A percentile compares a stretch with the other conserved stretches of the same genome.
phyloP scores from a whole-genome alignment of 2,113 vertebrate species.

The Ceratotherium simum region DNA sequence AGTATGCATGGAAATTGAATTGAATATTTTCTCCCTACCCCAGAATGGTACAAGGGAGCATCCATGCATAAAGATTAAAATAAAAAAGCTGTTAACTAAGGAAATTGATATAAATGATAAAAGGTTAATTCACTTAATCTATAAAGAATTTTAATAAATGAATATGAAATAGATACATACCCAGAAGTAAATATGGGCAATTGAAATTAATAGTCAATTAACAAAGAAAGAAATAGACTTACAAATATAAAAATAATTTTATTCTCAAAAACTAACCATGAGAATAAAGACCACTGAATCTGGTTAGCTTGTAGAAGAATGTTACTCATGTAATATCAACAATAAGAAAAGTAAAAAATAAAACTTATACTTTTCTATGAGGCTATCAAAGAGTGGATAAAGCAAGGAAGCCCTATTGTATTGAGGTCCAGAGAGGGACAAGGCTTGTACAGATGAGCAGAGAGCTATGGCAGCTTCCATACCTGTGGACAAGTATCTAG shows the following conservation, averaged over 20 bases:
- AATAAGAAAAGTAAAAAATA: neutral
- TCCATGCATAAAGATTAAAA: neutral
- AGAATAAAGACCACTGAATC: neutral
- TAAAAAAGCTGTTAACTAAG: neutral
- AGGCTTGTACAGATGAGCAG: neutral
- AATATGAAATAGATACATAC: neutral
- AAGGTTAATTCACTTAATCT: neutral
- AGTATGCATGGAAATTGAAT: neutral
- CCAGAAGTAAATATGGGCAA: neutral
- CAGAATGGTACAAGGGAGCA: neutral
- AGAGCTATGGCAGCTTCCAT: neutral
- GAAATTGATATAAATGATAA: neutral
- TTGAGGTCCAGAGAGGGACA: neutral
- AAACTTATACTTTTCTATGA: neutral
- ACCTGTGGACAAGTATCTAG: neutral
- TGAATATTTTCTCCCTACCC: neutral
- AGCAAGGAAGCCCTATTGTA: neutral
- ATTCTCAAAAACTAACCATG: neutral
- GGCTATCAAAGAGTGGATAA: neutral
- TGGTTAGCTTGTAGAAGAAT: neutral
- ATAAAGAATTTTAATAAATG: neutral
- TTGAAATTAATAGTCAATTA: neutral
- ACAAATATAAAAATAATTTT: neutral
- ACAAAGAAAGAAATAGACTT: neutral
- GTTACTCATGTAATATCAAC: neutral